Base-by-base conservation (phyloP, 2,113 vertebrate species). In the Etheostoma cragini region DNA sequence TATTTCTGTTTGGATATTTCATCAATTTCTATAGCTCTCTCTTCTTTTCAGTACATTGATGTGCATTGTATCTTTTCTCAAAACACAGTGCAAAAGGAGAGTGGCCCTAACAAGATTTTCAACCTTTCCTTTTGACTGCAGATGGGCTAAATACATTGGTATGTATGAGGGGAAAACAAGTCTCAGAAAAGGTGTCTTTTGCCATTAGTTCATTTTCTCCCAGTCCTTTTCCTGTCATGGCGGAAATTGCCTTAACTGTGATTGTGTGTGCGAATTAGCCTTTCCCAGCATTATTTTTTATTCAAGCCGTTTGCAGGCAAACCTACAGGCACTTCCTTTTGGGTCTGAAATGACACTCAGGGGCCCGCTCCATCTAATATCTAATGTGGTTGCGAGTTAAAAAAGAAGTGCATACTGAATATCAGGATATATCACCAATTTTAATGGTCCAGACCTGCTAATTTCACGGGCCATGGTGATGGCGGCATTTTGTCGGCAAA, bases 231-330 rank as follows among this genome's bases (percentile, higher is more conserved):
- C 76, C 76, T 73, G 80, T 81, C 87, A 88, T 80, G 72, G 79
- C 74, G 89, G 66, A 90, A 90, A 89, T 89, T 92, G 89, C 91
- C 81, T 82, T 81, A 89, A 90, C 90, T 93, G 91, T 82, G 86
- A 93, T 90, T 92, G 83, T 90, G 91, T 87, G 85, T 79, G 80
- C 19, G 81, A 92, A 91, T 85, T 80, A 91, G 89, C 68, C 81
- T 92, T 93, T 92, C 87, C 86, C 83, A 76, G 82, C 73, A 88
- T 85, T 84, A 93, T 11, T 91, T 91, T 92, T 89, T 91, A 89
- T 91, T 94, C 91, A 90, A 87, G 83, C 80, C 88, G 86, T 80
- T 90, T 80, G 69, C 80, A 72, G 92, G 88, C 90, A 91, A 85
- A 92, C 78, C 91, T 88, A 80, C 84, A 91, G 90, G 88, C 90